These are phyloP conservation scores for Sebastes goodei DNA, from an alignment of 2,797 vertebrate genomes.

Conservation along the genomic window DNA sequence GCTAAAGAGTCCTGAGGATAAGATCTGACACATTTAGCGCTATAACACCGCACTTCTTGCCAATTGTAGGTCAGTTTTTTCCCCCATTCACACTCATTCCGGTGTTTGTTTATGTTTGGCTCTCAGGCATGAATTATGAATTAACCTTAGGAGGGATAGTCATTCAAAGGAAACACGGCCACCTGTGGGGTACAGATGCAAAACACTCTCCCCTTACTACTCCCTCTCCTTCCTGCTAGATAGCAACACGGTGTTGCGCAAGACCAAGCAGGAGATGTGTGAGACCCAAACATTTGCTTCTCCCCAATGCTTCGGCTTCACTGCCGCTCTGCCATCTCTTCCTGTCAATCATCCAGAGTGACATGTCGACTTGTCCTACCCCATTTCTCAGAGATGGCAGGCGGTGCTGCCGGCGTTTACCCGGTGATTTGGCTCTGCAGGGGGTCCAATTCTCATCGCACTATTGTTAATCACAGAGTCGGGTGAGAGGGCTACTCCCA, in stretches of 20 bases:
- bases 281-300: conserved; percentile 52
- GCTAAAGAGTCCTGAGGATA: conserved; percentile 69
- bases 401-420: conserved; percentile 48
- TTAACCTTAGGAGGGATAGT: conserved; percentile 57
- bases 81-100: conserved; percentile 42
- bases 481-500: conserved; percentile 68
- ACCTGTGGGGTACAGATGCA: conserved; percentile 57
- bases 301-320: conserved; percentile 48
- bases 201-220: conserved; percentile 26
- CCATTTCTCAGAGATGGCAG: conserved; percentile 54
- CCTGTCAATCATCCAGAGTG: conserved; percentile 72
- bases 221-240: conserved; percentile 3
- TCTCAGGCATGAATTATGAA: conserved; percentile 75
- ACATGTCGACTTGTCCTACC: conserved; percentile 51
- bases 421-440: conserved; percentile 65
- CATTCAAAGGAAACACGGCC: conserved; percentile 60
- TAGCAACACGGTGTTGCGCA: conserved; percentile 10
- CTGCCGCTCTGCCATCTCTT: conserved; percentile 47
- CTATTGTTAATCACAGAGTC: conserved; percentile 72
- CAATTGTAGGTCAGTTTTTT: conserved; percentile 28
- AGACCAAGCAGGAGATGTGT: conserved; percentile 37
- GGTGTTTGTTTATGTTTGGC: conserved; percentile 70
- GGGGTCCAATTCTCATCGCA: conserved; percentile 61
- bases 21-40: conserved; percentile 75
- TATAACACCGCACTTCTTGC: conserved; percentile 40